phyloP scores from a whole-genome alignment of 2,113 vertebrate species.

The Onychorhynchus coronatus region DNA sequence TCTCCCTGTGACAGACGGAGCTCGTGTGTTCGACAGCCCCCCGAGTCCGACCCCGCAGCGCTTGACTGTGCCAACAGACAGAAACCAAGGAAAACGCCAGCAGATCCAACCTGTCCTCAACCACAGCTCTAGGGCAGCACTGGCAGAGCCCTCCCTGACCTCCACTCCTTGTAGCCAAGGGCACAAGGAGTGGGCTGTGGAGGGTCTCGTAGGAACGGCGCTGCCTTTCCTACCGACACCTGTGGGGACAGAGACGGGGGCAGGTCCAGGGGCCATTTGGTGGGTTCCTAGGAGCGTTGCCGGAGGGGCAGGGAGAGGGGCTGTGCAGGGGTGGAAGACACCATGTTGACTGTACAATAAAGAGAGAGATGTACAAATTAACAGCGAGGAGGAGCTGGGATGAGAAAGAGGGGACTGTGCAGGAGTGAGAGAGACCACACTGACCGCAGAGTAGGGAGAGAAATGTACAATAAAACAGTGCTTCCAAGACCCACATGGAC shows the following conservation, averaged over 20 bases:
- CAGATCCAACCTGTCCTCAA: constrained; percentile 54
- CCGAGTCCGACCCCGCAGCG: constrained; percentile 49
- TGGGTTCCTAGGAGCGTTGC: constrained; percentile 55
- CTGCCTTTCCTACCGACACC: constrained; percentile 60
- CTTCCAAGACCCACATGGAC: constrained; percentile 71
- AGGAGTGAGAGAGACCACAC: constrained; percentile 73
- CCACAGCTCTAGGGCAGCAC: constrained; percentile 40
- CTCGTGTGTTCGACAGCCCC: constrained; percentile 29
- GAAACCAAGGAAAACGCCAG: constrained; percentile 53
- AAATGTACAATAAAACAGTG: constrained; percentile 74
- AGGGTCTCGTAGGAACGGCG: constrained; percentile 37
- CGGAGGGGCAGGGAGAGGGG: constrained; percentile 51
- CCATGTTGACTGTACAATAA: constrained; percentile 68
- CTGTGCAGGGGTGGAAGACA: constrained; percentile 72
- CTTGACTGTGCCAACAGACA: constrained; percentile 48
- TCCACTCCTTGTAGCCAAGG: constrained; percentile 31
- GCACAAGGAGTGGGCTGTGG: constrained; percentile 33
- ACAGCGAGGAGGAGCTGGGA: constrained; percentile 67
- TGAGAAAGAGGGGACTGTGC: constrained; percentile 73
- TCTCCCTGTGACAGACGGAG: neutral
- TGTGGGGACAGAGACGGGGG: constrained; percentile 51
- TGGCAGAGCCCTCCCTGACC: constrained; percentile 57
- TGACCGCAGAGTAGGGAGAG: constrained; percentile 70
- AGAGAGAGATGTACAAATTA: constrained; percentile 71
- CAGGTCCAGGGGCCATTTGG: constrained; percentile 3